phyloP scores from a whole-genome alignment of 2,888 invertebrate species.

The Flexamia atlantica region DNA sequence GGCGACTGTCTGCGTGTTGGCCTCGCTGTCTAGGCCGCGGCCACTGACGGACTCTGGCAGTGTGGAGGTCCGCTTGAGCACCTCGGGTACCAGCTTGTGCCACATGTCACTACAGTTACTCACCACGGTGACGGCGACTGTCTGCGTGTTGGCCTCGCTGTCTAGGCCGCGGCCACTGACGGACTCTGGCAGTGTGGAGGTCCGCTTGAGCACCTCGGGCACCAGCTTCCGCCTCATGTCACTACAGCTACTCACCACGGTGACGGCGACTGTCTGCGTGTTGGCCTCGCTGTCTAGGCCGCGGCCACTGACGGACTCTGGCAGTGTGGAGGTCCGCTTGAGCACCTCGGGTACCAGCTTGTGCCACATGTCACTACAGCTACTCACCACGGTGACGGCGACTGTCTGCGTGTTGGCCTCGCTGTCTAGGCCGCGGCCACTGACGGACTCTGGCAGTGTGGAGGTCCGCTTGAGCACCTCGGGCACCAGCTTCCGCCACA shows the following conservation, averaged over 20 bases:
- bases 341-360: slow-evolving; percentile 21
- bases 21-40: slow-evolving; percentile 26
- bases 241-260: too few relatives aligned
- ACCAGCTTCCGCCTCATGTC: too few relatives aligned
- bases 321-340: slow-evolving; percentile 24
- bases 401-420: slow-evolving; percentile 36
- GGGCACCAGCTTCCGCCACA: slow-evolving; percentile 72
- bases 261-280: slow-evolving; percentile 33
- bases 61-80: slow-evolving; percentile 19
- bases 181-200: too few relatives aligned
- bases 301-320: slow-evolving; percentile 25
- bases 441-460: slow-evolving; percentile 24
- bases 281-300: slow-evolving; percentile 35
- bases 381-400: slow-evolving; percentile 42
- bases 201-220: too few relatives aligned
- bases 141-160: too few relatives aligned
- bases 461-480: slow-evolving; percentile 45
- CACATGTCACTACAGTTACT: too few relatives aligned
- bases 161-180: too few relatives aligned
- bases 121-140: too few relatives aligned
- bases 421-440: slow-evolving; percentile 32
- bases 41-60: slow-evolving; percentile 34
- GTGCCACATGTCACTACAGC: too few relatives aligned
- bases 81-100: slow-evolving; percentile 25
- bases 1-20: slow-evolving; percentile 24